Evolutionary conservation across 2,888 invertebrate genomes (phyloP), one percentile per base, ranked within the genome.

Genomic region (Scelioninae gen. 1): DNA sequence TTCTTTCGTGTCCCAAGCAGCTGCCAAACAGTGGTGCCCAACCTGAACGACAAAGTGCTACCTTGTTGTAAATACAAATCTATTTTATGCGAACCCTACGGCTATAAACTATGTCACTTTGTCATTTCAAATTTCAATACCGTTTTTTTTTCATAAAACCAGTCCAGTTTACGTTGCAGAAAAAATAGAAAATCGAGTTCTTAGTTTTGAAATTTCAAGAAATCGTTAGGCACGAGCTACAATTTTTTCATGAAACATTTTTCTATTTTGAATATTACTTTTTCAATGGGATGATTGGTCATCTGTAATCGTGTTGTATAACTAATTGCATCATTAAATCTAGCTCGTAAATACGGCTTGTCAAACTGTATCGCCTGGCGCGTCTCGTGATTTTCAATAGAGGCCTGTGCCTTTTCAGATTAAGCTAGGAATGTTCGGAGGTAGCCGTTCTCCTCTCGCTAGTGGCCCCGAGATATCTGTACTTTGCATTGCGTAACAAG

Each of bases 1-100:
- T 90, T 91, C 90, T 90, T 89, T 89, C 88, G 87, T 88, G 89
- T 83, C 84, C 69, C 84, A 76, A 90, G 89, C 92, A 92, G 92
- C 92, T 92, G 92, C 90, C 91, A 88, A 86, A 85, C 89, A 91
- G 92, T 68, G 91, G 89, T 88, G 89, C 92, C 91, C 92, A 91
- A 82, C 49, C 34, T 40, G 23, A 2, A 58, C 56, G 63, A 66
- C 55, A 65, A 53, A 31, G 29, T 9, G 9, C n/a, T 1, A 3
- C 16, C 8, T 32, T 15, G 23, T 40, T 58, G 40, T 16, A 58
- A 40, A 58, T 58, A 45, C n/a, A n/a, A n/a, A n/a, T n/a, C n/a
- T n/a, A n/a, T n/a, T n/a, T n/a, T n/a, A n/a, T n/a, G n/a, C n/a
- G n/a, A n/a, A n/a, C n/a, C n/a, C n/a, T n/a, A n/a, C n/a, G n/a